A percentile compares a stretch with the other conserved stretches of the same genome.
Conservation (phyloP, 1,140 invertebrate genomes). For the Eumaeus atala region DNA sequence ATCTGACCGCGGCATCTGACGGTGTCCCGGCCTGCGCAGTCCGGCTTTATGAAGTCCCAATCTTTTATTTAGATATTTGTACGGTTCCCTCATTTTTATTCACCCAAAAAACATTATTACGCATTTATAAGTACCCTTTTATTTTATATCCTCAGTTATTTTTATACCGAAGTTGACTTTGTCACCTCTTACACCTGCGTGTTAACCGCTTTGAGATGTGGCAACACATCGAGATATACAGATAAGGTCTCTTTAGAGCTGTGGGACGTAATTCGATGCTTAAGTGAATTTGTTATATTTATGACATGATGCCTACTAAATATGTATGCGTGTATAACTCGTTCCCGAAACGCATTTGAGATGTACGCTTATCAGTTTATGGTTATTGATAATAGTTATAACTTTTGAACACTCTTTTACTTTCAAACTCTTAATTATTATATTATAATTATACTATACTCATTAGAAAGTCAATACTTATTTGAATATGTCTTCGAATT, state of each 20-base stretch:
- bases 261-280: conserved; percentile 63
- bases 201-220: conserved; percentile 46
- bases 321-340: conserved; percentile 9
- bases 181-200: conserved; percentile 51
- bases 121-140: conserved; percentile 65
- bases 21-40: conserved; percentile 32
- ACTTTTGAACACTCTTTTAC: background rate
- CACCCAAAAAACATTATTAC: conserved; percentile 61
- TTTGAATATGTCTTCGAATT: conserved; percentile 7
- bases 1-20: conserved; percentile 62
- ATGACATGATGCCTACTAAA: conserved; percentile 34
- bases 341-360: background rate
- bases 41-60: conserved; percentile 44
- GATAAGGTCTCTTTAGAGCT: conserved; percentile 59
- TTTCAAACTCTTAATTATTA: conserved; percentile 8
- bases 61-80: conserved; percentile 67
- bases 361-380: conserved; percentile 6
- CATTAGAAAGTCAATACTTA: background rate
- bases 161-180: conserved; percentile 53
- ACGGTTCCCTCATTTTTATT: conserved; percentile 66
- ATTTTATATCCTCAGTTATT: conserved; percentile 65
- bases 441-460: background rate
- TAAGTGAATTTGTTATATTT: conserved; percentile 54
- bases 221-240: conserved; percentile 58
- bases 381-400: conserved; percentile 9